Evolutionary conservation across 2,888 invertebrate genomes (phyloP), one percentile per base, ranked within the genome.

Genomic region (Synergus laeviventris): DNA sequence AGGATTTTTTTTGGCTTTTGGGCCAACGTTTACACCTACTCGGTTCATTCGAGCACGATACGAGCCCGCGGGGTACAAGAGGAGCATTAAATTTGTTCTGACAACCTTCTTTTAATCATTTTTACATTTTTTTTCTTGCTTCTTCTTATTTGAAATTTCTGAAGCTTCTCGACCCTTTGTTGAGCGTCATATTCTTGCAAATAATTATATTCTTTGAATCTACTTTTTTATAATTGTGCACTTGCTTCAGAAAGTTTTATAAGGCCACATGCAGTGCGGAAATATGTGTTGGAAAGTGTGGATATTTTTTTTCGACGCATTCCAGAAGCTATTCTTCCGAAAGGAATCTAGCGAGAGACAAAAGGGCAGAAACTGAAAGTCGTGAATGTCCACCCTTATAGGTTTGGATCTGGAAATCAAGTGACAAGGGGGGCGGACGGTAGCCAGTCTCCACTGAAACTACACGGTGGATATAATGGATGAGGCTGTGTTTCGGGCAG

Each of bases 381-480:
- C 66, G 45, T 70, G 66, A 45, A 24, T 70, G 42, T 73, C 78
- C 39, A 79, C 74, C 70, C 78, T 74, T 45, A 56, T 45, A 60
- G n/a, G 7, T 64, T 64, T 60, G 31, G 77, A 78, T 73, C 76
- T 59, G 36, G 61, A 74, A 73, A 70, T 70, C 78, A 84, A 78
- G 76, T 76, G 77, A 81, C 79, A 79, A 78, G 77, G 78, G 80
- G 79, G 78, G 76, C 78, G 79, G 83, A 79, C 84, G 85, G 82
- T 70, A 70, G 66, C 45, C 45, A 24, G 31, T 54, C 56, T 21
- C 73, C 61, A 59, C 24, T 59, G 3, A 5, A 14, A 59, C 18
- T 54, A 64, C 66, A 70, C 66, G 66, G 84, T 83, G 84, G 82
- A 84, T 85, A 86, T 86, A 87, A 87, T 86, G 84, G 86, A 86